Percentiles rank a stretch among this genome's conserved stretches.
phyloP scores from a whole-genome alignment of 2,113 vertebrate species.

The Coracopsis vasa region DNA sequence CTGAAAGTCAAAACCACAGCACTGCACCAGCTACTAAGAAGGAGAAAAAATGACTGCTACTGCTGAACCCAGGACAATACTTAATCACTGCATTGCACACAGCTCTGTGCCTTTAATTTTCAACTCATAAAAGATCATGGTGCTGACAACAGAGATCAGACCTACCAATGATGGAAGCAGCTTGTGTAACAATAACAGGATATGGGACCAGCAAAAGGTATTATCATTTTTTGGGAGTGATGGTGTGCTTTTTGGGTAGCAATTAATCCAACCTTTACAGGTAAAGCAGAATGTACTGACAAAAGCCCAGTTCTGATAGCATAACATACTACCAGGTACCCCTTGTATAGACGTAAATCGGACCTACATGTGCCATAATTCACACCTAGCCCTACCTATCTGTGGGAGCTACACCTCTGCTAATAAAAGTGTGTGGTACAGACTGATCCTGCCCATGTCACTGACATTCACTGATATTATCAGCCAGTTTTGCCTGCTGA shows the following conservation, averaged over 20 bases:
- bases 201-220: not conserved
- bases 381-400: not conserved
- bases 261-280: not conserved
- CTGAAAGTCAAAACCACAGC: too few species aligned
- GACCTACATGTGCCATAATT: not conserved
- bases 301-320: not conserved
- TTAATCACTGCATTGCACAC: not conserved
- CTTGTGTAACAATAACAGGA: not conserved
- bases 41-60: too few species aligned
- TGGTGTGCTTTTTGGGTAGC: not conserved
- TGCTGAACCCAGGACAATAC: too few species aligned
- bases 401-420: not conserved
- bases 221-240: not conserved
- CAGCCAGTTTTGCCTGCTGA: not conserved
- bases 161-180: not conserved
- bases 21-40: too few species aligned
- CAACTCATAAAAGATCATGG: not conserved
- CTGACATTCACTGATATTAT: not conserved
- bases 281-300: not conserved
- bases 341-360: not conserved
- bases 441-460: too few species aligned
- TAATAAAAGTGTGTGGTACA: not conserved
- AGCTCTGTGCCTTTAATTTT: not conserved
- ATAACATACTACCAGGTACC: not conserved
- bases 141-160: not conserved